These are phyloP conservation scores for Lytechinus variegatus DNA, from an alignment of 35 echinoderm and acorn worm genomes.

Conservation along the genomic window DNA sequence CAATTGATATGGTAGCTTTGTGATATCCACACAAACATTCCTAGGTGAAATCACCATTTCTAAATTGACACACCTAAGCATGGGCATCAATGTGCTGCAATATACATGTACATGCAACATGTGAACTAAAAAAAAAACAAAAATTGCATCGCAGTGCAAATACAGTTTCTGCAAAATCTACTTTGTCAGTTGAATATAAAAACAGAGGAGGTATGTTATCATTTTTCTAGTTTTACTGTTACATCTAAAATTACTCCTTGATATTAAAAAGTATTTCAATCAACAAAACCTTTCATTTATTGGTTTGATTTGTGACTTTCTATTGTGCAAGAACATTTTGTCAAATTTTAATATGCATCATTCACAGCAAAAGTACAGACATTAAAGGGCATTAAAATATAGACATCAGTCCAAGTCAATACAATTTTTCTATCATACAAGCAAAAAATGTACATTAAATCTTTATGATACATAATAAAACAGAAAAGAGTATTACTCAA, in stretches of 20 bases:
- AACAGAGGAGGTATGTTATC: background rate
- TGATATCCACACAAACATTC: background rate
- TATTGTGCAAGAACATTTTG: background rate
- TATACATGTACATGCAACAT: background rate
- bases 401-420: background rate
- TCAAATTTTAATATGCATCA: background rate
- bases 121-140: background rate
- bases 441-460: background rate
- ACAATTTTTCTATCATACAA: background rate
- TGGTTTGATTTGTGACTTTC: background rate
- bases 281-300: background rate
- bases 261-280: background rate
- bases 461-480: background rate
- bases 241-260: background rate
- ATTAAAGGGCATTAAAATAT: background rate
- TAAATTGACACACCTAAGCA: background rate
- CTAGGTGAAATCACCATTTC: background rate
- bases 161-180: background rate
- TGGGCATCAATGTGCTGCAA: background rate
- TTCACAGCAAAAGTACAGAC: background rate
- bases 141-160: background rate
- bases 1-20: background rate
- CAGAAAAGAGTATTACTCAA: slow-evolving; percentile 21
- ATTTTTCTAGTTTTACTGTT: background rate
- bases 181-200: background rate